A percentile compares a stretch with the other conserved stretches of the same genome.
Evolutionary conservation across 1,140 invertebrate genomes (phyloP).

Genomic region (Polypedilum pembai): DNA sequence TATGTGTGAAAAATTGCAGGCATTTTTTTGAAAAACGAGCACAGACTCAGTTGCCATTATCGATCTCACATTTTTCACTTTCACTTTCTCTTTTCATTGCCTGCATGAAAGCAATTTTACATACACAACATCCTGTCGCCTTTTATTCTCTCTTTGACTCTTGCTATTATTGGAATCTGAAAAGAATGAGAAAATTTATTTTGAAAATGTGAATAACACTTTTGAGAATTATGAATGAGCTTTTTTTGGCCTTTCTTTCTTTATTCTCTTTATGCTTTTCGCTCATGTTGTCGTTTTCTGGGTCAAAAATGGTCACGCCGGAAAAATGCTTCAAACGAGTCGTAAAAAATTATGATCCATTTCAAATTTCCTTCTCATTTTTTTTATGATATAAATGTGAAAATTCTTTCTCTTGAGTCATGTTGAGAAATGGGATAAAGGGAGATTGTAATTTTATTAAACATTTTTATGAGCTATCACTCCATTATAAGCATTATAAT

Average conservation of each 20-base stretch:
- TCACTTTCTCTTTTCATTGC: background rate
- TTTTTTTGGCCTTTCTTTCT: background rate
- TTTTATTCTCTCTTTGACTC: conserved; percentile 6
- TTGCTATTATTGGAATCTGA: background rate
- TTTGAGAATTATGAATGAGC: background rate
- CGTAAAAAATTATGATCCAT: conserved; percentile 18
- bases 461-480: conserved; percentile 15
- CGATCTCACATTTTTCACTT: conserved; percentile 27
- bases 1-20: conserved; percentile 22
- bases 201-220: too few relatives aligned
- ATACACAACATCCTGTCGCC: background rate
- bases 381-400: conserved; percentile 13
- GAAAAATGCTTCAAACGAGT: conserved; percentile 4
- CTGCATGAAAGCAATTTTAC: conserved; percentile 12
- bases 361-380: conserved; percentile 10
- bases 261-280: background rate
- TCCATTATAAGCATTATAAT: background rate
- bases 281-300: background rate
- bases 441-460: background rate
- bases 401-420: background rate
- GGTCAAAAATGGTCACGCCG: conserved; percentile 12
- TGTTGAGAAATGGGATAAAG: too few relatives aligned
- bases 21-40: background rate
- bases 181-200: background rate
- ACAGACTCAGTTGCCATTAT: background rate